Conservation (phyloP, 2,113 vertebrate species). For the Meriones unguiculatus region DNA sequence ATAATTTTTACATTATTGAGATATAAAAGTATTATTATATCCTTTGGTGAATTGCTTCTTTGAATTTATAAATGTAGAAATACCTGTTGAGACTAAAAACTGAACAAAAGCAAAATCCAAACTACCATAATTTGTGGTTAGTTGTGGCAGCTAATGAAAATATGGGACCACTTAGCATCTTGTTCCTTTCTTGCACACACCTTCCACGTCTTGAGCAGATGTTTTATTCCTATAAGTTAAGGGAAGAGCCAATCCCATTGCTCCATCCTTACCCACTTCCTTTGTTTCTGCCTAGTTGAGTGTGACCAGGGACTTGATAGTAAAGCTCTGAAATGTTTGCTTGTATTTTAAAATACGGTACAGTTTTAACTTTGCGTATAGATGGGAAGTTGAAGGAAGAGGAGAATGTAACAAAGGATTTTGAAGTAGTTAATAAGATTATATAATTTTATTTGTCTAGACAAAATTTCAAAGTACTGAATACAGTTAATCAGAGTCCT, state of each 20-base stretch:
- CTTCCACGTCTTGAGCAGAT: neutral
- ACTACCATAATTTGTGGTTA: neutral
- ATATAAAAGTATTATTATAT: neutral
- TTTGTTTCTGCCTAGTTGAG: neutral
- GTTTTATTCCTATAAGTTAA: neutral
- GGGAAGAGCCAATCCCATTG: neutral
- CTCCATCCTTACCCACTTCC: neutral
- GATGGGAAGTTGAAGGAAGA: neutral
- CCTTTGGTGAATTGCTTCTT: constrained; percentile 1
- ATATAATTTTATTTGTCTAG: neutral
- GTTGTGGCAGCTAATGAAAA: neutral
- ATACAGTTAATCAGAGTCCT: neutral
- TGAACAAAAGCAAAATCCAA: neutral
- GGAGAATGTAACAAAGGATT: neutral
- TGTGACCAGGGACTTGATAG: no score
- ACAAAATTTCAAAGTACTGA: neutral
- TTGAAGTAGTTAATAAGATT: neutral
- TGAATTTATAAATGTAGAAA: neutral
- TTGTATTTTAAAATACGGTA: neutral
- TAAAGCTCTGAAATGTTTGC: neutral
- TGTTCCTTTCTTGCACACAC: neutral
- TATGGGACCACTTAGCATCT: accelerated
- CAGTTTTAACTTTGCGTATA: neutral
- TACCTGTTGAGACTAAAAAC: neutral
- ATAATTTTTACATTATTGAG: neutral